These are phyloP conservation scores for Tethya wilhelma DNA, from an alignment of 37 sponge, comb jelly and placozoan genomes.

Conservation along the genomic window DNA sequence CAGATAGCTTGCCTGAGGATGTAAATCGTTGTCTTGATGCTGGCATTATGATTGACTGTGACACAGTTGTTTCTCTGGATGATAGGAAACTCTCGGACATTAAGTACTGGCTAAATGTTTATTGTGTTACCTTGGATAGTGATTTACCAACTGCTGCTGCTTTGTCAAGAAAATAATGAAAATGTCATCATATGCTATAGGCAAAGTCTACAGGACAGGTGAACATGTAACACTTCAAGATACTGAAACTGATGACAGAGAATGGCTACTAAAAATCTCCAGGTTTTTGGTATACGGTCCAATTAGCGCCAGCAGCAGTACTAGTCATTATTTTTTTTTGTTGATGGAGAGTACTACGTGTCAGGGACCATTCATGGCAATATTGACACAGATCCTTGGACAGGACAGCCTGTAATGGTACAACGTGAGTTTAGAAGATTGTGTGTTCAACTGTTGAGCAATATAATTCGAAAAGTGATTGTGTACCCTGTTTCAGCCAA, in stretches of 20 bases:
- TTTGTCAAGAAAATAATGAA: neutral
- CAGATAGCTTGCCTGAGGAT: neutral
- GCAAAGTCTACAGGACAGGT: neutral
- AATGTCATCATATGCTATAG: neutral
- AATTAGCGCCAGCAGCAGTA: neutral
- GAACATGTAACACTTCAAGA: neutral
- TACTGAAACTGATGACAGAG: neutral
- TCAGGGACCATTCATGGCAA: neutral
- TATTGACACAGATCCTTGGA: slow-evolving; percentile 1
- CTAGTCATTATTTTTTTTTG: too few relatives aligned
- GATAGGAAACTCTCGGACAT: neutral
- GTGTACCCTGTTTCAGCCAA: too few relatives aligned
- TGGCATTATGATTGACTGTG: slow-evolving; percentile 7
- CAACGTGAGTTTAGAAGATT: neutral
- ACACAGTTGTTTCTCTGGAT: neutral
- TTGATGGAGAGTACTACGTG: slow-evolving; percentile 21
- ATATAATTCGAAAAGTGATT: neutral
- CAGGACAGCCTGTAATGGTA: neutral
- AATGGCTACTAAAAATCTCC: slow-evolving; percentile 30
- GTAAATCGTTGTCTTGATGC: neutral
- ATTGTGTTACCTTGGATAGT: too few relatives aligned
- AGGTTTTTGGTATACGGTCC: slow-evolving; percentile 29
- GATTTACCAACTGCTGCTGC: too few relatives aligned
- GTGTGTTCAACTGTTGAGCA: neutral
- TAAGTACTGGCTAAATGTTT: neutral